A percentile compares a stretch with the other conserved stretches of the same genome.
These are phyloP conservation scores for Brachypteracias leptosomus DNA, from an alignment of 2,113 vertebrate species.

Conservation along the genomic window DNA sequence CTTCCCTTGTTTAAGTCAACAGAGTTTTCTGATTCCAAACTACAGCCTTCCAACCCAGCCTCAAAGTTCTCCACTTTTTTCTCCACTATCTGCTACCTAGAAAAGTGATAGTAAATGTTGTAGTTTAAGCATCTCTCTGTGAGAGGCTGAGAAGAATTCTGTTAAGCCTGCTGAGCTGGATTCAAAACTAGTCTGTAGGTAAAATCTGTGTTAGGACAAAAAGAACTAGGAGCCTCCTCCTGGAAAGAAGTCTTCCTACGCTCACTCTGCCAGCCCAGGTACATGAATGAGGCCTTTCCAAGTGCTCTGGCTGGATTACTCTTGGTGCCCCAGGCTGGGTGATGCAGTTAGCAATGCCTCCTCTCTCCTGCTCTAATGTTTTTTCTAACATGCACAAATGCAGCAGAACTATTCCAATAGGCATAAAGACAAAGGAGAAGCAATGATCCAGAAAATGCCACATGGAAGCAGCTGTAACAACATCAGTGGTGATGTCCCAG, in stretches of 20 bases:
- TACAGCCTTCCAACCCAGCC: neutral
- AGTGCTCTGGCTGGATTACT: neutral
- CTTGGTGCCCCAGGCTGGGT: neutral
- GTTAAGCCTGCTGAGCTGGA: neutral
- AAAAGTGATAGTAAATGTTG: neutral
- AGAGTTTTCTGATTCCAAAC: neutral
- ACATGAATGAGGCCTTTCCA: neutral
- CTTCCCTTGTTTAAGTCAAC: neutral
- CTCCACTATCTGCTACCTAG: neutral
- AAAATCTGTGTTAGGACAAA: neutral
- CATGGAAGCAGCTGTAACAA: neutral
- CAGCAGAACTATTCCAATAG: neutral
- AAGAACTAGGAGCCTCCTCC: conserved; percentile 30
- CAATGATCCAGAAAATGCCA: neutral
- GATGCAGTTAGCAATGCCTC: neutral
- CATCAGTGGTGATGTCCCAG: neutral
- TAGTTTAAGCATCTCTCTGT: neutral
- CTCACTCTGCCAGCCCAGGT: neutral
- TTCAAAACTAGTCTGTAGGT: neutral
- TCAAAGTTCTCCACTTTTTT: neutral
- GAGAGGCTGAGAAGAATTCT: neutral
- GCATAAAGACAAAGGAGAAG: neutral
- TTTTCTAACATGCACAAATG: neutral
- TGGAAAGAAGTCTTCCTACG: conserved; percentile 2
- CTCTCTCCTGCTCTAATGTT: neutral